These are phyloP conservation scores for Archilochus colubris DNA, from an alignment of 2,113 vertebrate species.

Conservation along the genomic window DNA sequence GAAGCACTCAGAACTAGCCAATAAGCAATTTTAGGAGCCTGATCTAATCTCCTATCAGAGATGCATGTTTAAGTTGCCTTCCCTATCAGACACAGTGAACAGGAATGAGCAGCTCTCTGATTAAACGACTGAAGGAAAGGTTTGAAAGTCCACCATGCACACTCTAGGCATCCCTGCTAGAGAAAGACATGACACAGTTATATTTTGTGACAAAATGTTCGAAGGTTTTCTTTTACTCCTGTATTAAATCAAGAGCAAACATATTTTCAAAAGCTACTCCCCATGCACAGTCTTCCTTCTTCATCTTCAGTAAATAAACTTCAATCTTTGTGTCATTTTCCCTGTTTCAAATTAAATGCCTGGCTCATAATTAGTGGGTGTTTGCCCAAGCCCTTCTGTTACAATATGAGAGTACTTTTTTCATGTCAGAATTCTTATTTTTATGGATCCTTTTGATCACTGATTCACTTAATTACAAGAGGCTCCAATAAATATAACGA, in stretches of 20 bases:
- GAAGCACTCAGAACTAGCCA: neutral
- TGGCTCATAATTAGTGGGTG: neutral
- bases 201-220: neutral
- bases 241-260: neutral
- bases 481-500: neutral
- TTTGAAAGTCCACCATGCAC: fast-evolving
- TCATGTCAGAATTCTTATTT: conserved; percentile 12
- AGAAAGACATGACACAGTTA: neutral
- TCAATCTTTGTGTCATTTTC: conserved; percentile 18
- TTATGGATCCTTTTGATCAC: neutral
- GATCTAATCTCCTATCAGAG: neutral
- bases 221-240: neutral
- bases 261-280: neutral
- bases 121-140: neutral
- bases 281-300: neutral
- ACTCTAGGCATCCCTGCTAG: neutral
- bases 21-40: neutral
- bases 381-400: neutral
- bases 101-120: neutral
- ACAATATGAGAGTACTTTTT: neutral
- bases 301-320: neutral
- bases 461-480: neutral
- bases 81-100: neutral
- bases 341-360: neutral
- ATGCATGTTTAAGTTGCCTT: neutral